phyloP scores from a whole-genome alignment of 2,113 vertebrate species.

The Poecile atricapillus region DNA sequence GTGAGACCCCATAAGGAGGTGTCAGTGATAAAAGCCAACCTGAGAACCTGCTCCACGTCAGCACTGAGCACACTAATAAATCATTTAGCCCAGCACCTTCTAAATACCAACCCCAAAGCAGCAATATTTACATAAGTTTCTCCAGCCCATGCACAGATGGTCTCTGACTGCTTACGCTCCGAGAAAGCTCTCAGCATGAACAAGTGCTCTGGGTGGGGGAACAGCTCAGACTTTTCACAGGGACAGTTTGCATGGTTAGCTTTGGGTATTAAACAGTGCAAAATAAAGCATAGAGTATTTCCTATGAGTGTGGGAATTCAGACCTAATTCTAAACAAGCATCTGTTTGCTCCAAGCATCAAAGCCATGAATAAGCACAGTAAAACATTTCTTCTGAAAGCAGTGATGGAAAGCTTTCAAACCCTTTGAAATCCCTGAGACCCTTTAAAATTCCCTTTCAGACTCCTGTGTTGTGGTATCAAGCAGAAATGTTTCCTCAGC shows the following conservation, averaged over 20 bases:
- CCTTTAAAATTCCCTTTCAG: neutral
- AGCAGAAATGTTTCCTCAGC: neutral
- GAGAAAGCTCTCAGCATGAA: neutral
- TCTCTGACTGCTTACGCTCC: neutral
- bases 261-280: neutral
- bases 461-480: neutral
- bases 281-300: neutral
- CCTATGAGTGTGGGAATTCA: neutral
- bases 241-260: neutral
- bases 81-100: constrained; percentile 43
- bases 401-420: neutral
- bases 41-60: neutral
- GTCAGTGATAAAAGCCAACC: constrained; percentile 44
- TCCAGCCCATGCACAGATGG: neutral
- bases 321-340: neutral
- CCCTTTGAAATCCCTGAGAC: neutral
- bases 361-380: neutral
- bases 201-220: neutral
- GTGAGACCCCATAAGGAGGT: neutral
- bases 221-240: neutral
- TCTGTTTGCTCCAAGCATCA: neutral
- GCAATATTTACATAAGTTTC: neutral
- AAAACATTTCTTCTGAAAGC: neutral
- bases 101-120: neutral
- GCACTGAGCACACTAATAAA: neutral